Base-by-base conservation (phyloP, 2,888 invertebrate genomes). In the Acleris emargana region DNA sequence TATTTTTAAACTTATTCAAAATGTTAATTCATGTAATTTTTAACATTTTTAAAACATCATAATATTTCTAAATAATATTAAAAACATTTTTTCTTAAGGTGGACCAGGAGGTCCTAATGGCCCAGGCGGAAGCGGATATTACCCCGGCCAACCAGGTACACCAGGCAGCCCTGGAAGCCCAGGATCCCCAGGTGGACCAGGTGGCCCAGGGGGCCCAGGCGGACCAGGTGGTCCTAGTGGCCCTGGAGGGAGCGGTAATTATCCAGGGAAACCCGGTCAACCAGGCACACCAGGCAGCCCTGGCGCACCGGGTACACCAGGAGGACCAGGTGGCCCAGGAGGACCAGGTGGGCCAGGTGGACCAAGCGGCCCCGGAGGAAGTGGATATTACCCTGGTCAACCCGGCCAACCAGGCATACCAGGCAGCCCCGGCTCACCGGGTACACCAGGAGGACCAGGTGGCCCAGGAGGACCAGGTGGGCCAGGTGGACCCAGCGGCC, bases 41-140 rank as follows among this genome's bases (percentile, higher is more conserved):
- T n/a, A n/a, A n/a, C n/a, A n/a, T n/a, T n/a, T n/a, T 60, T 94
- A 94, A 32, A 11, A 38, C 38, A 38, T 38, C 38, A 38, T 38
- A 13, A 0, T 13, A 13, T 38, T 25, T 38, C 13, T 38, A 13
- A 4, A 13, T 13, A 17, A 45, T 17, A 16, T 7, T 45, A 5
- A 45, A 45, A 45, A n/a, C 45, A 17, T 2, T 6, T 45, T 45
- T 17, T 45, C 1, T 38, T 38, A 38, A 0, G 90, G 87, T 47
- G 86, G 78, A 13, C 93, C 93, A 28, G 84, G 77, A 13, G 72
- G 74, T 28, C 94, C 95, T 9, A 91, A 84, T 58, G 86, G 91
- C 52, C 95, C 76, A 13, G 70, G 73, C 5, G 69, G 72, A 57
- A 74, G 76, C 20, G 72, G 76, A 9, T 73, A 78, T 62, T 77